These are phyloP conservation scores for Lordiphosa stackelbergi DNA, from an alignment of 1,140 invertebrate species.

Conservation along the genomic window DNA sequence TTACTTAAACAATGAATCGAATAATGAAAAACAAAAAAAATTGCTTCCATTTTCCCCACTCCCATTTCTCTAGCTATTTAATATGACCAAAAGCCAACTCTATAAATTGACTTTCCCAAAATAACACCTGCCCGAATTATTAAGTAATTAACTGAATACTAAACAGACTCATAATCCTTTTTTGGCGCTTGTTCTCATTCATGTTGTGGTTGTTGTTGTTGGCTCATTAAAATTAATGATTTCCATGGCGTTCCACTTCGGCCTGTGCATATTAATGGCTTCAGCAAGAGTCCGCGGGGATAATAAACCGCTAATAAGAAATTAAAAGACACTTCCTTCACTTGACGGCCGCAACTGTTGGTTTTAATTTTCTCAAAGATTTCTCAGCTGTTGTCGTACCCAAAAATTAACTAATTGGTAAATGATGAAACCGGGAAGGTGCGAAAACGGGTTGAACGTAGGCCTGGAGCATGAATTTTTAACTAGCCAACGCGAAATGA, in stretches of 20 bases:
- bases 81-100: conserved; percentile 25
- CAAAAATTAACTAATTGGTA: conserved; percentile 72
- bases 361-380: conserved; percentile 54
- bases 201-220: conserved; percentile 15
- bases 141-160: conserved; percentile 68
- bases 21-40: too few species aligned
- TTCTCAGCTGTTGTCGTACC: conserved; percentile 33
- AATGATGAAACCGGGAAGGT: conserved; percentile 52
- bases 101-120: conserved; percentile 50
- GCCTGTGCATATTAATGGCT: conserved; percentile 64
- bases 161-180: conserved; percentile 55
- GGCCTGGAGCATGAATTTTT: conserved; percentile 42
- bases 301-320: conserved; percentile 75
- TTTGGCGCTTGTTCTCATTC: conserved; percentile 3
- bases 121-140: conserved; percentile 72
- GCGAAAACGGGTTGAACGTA: conserved; percentile 36
- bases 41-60: too few species aligned
- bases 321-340: conserved; percentile 67
- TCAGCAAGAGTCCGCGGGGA: conserved; percentile 59
- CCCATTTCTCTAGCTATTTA: conserved; percentile 7
- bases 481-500: conserved; percentile 42
- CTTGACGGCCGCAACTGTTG: conserved; percentile 47
- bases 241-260: conserved; percentile 30
- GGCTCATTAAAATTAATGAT: conserved; percentile 73
- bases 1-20: too few species aligned